Evolutionary conservation across 1,140 invertebrate species (phyloP), one percentile per base, ranked within the genome.

Genomic region (Physella acuta): DNA sequence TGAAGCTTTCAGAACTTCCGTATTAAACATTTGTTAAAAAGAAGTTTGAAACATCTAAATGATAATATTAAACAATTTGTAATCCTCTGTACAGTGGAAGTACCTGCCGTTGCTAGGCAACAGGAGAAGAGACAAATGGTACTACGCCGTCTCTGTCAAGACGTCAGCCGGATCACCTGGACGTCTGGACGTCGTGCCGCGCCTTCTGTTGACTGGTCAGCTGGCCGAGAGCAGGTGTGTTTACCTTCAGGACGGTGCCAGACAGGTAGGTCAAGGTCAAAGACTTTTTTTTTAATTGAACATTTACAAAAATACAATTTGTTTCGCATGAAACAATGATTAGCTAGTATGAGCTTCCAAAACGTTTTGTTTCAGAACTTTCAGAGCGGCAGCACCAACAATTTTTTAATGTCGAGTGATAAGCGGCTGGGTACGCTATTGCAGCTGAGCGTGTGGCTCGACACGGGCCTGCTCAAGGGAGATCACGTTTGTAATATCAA

Each of bases 391-490:
- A 76, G 72, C 17, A 71, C 72, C 0, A 72, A 65, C 24, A 72
- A 76, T 56, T 79, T 77, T 52, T 70, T 87, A 3, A 80, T 88
- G 82, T 76, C 81, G 20, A 81, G 79, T 0, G 78, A 76, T 24
- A 78, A 81, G 58, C 75, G 83, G 31, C 77, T 88, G 0, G 88
- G 88, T 3, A 63, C 79, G 5, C 72, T 88, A 31, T 80, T 81
- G 28, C 86, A 82, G 70, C 69, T 88, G 5, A 75, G 85, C 17
- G 80, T 88, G 14, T 88, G 88, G 87, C 87, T 88, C 70, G 86
- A 88, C 73, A 85, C 16, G 58, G 33, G 11, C 26, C 11, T 16
- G 58, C 11, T n/a, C n/a, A n/a, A n/a, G n/a, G n/a, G n/a, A n/a
- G n/a, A n/a, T n/a, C n/a, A n/a, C n/a, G n/a, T n/a, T n/a, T n/a